Conservation (phyloP, 2,888 invertebrate species). For the Onthophagus sagittarius region DNA sequence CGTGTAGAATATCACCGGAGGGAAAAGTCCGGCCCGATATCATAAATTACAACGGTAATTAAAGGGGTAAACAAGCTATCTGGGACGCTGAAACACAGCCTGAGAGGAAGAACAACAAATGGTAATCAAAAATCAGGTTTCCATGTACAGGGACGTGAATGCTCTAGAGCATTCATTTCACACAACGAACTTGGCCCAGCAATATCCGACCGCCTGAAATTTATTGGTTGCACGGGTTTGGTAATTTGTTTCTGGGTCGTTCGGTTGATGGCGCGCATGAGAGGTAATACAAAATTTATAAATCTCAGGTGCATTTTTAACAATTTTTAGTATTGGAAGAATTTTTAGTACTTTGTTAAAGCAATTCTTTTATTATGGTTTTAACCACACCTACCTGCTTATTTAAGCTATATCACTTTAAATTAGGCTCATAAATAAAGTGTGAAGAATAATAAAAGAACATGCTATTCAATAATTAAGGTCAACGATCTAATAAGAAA, state of each 20-base stretch:
- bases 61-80: background rate
- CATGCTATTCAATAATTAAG: background rate
- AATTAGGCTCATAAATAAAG: background rate
- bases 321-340: too few relatives aligned
- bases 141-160: background rate
- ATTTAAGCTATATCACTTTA: background rate
- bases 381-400: too few relatives aligned
- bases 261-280: background rate
- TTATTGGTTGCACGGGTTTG: background rate
- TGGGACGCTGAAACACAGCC: background rate
- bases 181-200: background rate
- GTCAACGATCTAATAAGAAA: background rate
- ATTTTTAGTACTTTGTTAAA: too few relatives aligned
- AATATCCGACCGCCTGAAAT: background rate
- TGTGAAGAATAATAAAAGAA: background rate
- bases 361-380: too few relatives aligned
- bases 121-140: background rate
- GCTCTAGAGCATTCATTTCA: background rate
- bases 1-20: background rate
- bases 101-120: background rate
- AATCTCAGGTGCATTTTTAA: too few relatives aligned
- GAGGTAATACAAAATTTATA: background rate
- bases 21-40: background rate
- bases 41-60: background rate
- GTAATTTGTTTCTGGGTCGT: background rate